phyloP scores from a whole-genome alignment of 92 coral and sea anemone genomes.

The Epizoanthus illoricatus region DNA sequence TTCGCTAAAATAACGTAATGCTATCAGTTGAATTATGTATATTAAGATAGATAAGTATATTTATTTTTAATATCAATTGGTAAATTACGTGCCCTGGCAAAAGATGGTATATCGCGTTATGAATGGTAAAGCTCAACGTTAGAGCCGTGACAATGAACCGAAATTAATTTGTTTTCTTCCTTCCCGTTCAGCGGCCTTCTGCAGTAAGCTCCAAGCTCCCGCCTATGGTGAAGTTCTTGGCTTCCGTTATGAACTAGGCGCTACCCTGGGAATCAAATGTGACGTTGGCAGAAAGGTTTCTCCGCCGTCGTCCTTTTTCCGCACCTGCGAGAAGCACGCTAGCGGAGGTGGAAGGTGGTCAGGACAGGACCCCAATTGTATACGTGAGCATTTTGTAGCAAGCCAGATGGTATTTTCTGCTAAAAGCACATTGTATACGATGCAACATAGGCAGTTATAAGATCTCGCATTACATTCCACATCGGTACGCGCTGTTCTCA shows the following conservation, averaged over 20 bases:
- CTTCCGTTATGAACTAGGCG: slow-evolving; percentile 85
- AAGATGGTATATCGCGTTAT: neutral
- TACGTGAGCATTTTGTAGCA: slow-evolving; percentile 55
- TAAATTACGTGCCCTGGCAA: no score
- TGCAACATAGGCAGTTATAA: no score
- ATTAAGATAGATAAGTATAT: no score
- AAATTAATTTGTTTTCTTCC: neutral
- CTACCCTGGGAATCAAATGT: slow-evolving; percentile 91
- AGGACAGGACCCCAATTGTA: slow-evolving; percentile 78
- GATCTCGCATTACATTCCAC: no score
- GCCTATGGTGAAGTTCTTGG: slow-evolving; percentile 79
- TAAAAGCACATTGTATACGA: no score
- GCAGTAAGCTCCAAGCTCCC: slow-evolving; percentile 77
- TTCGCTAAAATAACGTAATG: no score
- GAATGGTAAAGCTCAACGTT: neutral
- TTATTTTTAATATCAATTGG: no score
- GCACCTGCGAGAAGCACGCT: slow-evolving; percentile 63
- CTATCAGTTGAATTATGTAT: no score
- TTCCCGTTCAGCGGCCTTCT: slow-evolving; percentile 77
- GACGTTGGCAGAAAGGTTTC: slow-evolving; percentile 67
- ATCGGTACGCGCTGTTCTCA: no score
- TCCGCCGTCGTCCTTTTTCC: slow-evolving; percentile 78
- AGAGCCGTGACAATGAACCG: neutral
- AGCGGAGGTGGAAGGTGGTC: slow-evolving; percentile 82
- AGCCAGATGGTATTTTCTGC: no score